Percentiles rank a stretch among this genome's conserved stretches.
Conservation (phyloP, 1,140 invertebrate genomes). For the Drosophila hydei region DNA sequence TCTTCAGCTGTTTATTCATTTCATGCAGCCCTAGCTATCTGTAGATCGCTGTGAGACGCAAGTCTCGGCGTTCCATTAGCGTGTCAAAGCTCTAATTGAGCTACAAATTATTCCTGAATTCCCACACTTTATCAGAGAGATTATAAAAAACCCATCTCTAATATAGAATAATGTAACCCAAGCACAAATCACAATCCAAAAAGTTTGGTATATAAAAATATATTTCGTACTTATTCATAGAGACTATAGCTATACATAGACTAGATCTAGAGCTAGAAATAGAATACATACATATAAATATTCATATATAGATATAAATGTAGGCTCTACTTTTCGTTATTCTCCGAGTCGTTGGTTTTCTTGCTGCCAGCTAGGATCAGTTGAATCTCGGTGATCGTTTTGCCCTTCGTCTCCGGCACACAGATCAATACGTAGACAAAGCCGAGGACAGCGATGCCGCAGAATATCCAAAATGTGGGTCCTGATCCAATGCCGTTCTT, state of each 20-base stretch:
- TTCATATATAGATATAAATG: background rate
- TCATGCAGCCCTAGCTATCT: too few species aligned
- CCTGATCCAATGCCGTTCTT: slow-evolving; percentile 84
- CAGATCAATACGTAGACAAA: slow-evolving; percentile 87
- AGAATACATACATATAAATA: background rate
- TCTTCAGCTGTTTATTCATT: too few species aligned
- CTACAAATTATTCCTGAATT: too few species aligned
- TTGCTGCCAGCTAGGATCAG: slow-evolving; percentile 57
- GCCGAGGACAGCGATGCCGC: slow-evolving; percentile 87
- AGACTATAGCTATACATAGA: slow-evolving; percentile 12
- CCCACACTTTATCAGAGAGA: too few species aligned
- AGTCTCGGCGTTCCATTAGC: too few species aligned
- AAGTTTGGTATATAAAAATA: background rate
- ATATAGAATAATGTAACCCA: too few species aligned
- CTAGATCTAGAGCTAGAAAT: slow-evolving; percentile 17
- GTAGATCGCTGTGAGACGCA: too few species aligned
- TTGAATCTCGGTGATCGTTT: slow-evolving; percentile 88
- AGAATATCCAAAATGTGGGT: slow-evolving; percentile 90
- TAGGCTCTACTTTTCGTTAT: background rate
- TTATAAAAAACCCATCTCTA: too few species aligned
- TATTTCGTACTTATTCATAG: slow-evolving; percentile 16
- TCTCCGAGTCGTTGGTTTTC: background rate
- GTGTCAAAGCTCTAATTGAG: too few species aligned
- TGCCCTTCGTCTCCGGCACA: slow-evolving; percentile 90
- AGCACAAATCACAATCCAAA: too few species aligned